Percentiles rank a stretch among this genome's conserved stretches.
These are phyloP conservation scores for Diarsia dahlii DNA, from an alignment of 2,888 invertebrate species.

Conservation along the genomic window DNA sequence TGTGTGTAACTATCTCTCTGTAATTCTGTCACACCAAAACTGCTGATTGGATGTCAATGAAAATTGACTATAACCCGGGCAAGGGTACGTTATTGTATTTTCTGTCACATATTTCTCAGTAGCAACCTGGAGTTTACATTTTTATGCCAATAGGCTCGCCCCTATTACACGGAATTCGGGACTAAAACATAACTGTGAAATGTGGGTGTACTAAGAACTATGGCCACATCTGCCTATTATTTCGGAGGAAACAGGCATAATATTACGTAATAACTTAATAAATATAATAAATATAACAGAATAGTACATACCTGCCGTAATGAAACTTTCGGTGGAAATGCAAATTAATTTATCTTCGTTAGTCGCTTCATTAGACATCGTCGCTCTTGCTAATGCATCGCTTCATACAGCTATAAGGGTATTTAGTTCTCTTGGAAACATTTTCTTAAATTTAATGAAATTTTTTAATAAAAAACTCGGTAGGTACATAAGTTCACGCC, in stretches of 20 bases:
- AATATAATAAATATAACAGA: slow-evolving; percentile 10
- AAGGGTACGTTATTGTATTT: not conserved
- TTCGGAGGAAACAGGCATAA: not conserved
- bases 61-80: not conserved
- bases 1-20: not conserved
- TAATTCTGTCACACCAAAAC: not conserved
- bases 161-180: too few species aligned
- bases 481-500: not conserved
- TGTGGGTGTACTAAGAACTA: not conserved
- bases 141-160: not conserved
- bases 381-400: slow-evolving; percentile 44
- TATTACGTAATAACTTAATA: not conserved
- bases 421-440: slow-evolving; percentile 1
- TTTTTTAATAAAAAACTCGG: not conserved
- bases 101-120: not conserved
- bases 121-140: not conserved
- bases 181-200: not conserved
- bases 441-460: slow-evolving; percentile 16
- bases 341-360: slow-evolving; percentile 60
- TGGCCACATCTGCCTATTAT: not conserved
- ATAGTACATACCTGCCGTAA: slow-evolving; percentile 28
- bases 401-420: slow-evolving; percentile 32
- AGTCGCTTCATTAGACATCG: slow-evolving; percentile 55
- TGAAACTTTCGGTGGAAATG: slow-evolving; percentile 44
- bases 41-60: not conserved